Percentiles rank a stretch among this genome's conserved stretches.
phyloP scores from a whole-genome alignment of 2,888 invertebrate species.

The Metopia argyrocephala region DNA sequence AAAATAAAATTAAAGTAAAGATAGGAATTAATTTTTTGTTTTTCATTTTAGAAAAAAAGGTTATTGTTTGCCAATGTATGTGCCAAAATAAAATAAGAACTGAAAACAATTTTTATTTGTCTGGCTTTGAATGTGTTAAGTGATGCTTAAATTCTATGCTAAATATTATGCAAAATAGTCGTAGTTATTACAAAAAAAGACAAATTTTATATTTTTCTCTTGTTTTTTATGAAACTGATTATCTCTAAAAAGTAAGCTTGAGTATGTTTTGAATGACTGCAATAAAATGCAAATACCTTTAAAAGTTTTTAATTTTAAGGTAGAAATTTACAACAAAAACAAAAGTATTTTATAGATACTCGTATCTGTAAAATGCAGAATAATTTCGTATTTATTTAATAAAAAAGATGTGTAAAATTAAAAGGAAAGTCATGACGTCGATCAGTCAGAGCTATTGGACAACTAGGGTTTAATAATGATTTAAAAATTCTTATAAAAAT shows the following conservation, averaged over 20 bases:
- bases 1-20: constrained; percentile 1
- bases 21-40: background rate
- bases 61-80: constrained; percentile 31
- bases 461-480: too few relatives aligned
- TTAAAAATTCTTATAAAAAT: too few relatives aligned
- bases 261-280: constrained; percentile 8
- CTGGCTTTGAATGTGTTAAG: constrained; percentile 48
- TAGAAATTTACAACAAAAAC: too few relatives aligned
- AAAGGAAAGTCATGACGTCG: too few relatives aligned
- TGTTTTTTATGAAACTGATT: constrained; percentile 36
- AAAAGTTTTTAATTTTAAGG: constrained; percentile 3
- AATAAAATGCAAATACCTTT: background rate
- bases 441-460: too few relatives aligned
- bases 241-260: constrained; percentile 31
- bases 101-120: constrained; percentile 20
- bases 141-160: constrained; percentile 41
- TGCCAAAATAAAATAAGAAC: constrained; percentile 8
- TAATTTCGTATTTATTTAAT: too few relatives aligned
- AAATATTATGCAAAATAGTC: constrained; percentile 47
- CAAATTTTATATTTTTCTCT: constrained; percentile 18
- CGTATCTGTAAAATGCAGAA: too few relatives aligned
- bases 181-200: background rate
- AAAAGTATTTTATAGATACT: too few relatives aligned
- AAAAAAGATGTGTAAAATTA: too few relatives aligned
- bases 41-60: constrained; percentile 16